A percentile compares a stretch with the other conserved stretches of the same genome.
These are phyloP conservation scores for Melanitta fusca DNA, from an alignment of 2,797 vertebrate genomes.

Conservation along the genomic window DNA sequence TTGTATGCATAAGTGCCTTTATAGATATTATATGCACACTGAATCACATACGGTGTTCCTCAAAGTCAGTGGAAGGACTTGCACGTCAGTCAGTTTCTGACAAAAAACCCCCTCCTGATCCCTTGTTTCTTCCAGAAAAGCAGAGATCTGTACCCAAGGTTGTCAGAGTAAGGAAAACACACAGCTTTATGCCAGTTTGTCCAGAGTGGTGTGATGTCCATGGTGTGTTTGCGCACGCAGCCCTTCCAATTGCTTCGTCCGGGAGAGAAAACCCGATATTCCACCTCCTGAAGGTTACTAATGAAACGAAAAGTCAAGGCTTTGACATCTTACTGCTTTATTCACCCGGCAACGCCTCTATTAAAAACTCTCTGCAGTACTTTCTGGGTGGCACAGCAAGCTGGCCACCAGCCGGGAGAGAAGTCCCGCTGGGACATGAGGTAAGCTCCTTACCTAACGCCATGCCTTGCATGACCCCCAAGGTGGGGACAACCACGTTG, in stretches of 20 bases:
- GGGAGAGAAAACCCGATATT: neutral
- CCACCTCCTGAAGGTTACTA: neutral
- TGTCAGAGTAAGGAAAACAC: neutral
- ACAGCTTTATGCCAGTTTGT: neutral
- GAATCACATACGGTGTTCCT: neutral
- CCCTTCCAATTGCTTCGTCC: neutral
- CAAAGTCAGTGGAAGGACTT: neutral
- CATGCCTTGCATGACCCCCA: accelerated
- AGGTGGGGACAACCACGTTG: accelerated
- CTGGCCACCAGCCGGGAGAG: neutral
- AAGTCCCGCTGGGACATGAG: neutral
- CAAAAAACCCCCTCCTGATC: accelerated
- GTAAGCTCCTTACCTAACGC: neutral
- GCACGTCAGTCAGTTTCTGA: neutral
- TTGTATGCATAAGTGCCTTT: neutral
- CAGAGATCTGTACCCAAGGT: neutral
- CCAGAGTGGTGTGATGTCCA: neutral
- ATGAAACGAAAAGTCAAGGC: neutral
- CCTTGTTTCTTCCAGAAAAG: neutral
- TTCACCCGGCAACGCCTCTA: constrained; percentile 48
- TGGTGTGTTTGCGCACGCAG: neutral
- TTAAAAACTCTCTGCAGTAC: constrained; percentile 9
- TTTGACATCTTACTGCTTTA: neutral
- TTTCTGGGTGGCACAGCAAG: neutral
- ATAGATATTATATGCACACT: neutral